Base-by-base conservation (phyloP, 2,888 invertebrate species). In the Cyclophora albipunctata region DNA sequence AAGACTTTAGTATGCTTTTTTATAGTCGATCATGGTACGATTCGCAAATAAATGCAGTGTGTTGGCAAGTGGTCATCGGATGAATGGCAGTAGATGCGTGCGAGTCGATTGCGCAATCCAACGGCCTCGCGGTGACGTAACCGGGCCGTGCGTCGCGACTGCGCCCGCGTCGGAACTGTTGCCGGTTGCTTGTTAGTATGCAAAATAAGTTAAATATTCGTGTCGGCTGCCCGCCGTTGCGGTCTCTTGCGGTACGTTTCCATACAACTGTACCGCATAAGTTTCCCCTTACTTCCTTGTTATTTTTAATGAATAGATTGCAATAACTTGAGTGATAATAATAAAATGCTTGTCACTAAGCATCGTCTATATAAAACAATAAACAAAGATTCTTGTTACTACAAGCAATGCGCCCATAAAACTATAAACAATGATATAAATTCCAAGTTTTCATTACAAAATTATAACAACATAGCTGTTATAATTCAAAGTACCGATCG, bases 81-180 rank as follows among this genome's bases (percentile, higher is more conserved):
- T 83, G 86, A 84, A 81, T 81, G 84, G 78, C 73, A 66, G 72
- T 69, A 71, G 64, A 70, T 76, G 82, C 81, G 83, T 83, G 81
- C 79, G 84, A 81, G 82, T 73, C 67, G 70, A 66, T 78, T 77
- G 72, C 76, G 78, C 74, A 77, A 78, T 37, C 37, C 58, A 54
- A 59, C 58, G 59, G 50, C 53, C 53, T 53, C 53, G 51, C 66
- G 71, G 73, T 86, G 84, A 84, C 85, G 86, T 76, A 85, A 85
- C 74, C 72, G 20, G 20, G 37, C 37, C 71, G 75, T n/a, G n/a
- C n/a, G n/a, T 72, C 79, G 78, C 66, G 68, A 60, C 62, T 64
- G 69, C 70, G 69, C 66, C 53, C 49, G 58, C 58, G 45, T 51
- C 51, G 53, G 49, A 58, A 53, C 56, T 55, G 59, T 58, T 59